Evolutionary conservation across 2,888 invertebrate genomes (phyloP), one percentile per base, ranked within the genome.

Genomic region (Agapostemon virescens): DNA sequence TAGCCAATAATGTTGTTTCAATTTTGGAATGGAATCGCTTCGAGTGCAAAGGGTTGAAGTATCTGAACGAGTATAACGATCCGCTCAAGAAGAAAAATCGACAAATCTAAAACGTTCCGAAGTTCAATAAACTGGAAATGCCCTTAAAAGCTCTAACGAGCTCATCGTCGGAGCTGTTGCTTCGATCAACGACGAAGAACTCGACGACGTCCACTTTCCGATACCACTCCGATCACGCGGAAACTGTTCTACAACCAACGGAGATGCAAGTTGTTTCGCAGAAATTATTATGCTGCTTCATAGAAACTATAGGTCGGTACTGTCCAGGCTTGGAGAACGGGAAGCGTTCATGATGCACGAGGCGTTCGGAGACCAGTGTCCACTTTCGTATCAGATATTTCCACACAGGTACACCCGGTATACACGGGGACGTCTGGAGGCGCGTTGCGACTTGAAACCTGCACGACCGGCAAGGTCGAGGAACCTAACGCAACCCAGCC

Each of bases 401-500:
- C 33, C 63, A 69, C 40, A 17, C 64, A 69, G 81, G 81, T 69
- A 81, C 81, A 84, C 83, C 85, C 83, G 79, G 77, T 74, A 72
- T 81, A 71, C 75, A 81, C 26, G 70, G 30, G 23, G 45, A 72
- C 75, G 83, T 75, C 83, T 79, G 79, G 79, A 79, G 86, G 82
- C 77, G 74, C 69, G 76, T 33, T 82, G 87, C 89, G 82, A 85
- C 90, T 89, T 87, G 86, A 88, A 90, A 90, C 91, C 89, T 90
- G 91, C 89, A 88, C 86, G 87, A 86, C 90, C 88, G 84, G 89
- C 90, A 91, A 90, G 90, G 91, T 91, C 90, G 90, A 88, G 85
- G 88, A 90, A 90, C 89, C 89, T 90, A 88, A 87, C 88, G 86
- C 87, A 86, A 87, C 85, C 58, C 86, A 82, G 84, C 79, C 84